Evolutionary conservation across 2,888 invertebrate species (phyloP).

Genomic region (Blastobasis adustella): DNA sequence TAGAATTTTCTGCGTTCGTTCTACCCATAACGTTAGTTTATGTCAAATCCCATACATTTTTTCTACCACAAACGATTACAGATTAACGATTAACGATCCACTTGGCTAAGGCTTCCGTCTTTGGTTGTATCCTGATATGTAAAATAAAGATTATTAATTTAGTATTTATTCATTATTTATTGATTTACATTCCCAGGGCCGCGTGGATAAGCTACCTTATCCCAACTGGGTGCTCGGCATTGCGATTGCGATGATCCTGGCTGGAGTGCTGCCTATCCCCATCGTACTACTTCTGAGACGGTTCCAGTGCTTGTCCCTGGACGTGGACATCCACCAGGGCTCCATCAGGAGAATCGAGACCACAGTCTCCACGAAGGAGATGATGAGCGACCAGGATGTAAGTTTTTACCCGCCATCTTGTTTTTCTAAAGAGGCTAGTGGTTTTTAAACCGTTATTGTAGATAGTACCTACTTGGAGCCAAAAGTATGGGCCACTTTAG

Average conservation of each 20-base stretch:
- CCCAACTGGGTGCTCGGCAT: constrained; percentile 88
- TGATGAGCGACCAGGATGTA: constrained; percentile 95
- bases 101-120: no score
- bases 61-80: no score
- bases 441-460: no score
- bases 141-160: no score
- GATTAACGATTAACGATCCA: no score
- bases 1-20: no score
- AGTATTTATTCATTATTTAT: no score
- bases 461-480: no score
- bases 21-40: no score
- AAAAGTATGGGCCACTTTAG: no score
- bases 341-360: constrained; percentile 94
- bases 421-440: not conserved
- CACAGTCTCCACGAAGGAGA: constrained; percentile 94
- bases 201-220: constrained; percentile 79
- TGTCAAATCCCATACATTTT: no score
- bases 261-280: constrained; percentile 89
- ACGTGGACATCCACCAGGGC: constrained; percentile 93
- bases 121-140: no score
- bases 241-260: constrained; percentile 84
- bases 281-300: constrained; percentile 88
- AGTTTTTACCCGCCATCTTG: constrained; percentile 60
- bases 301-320: constrained; percentile 91
- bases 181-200: constrained; percentile 78